Conservation (phyloP, 1,140 invertebrate genomes). For the Trinorchestia longiramus region DNA sequence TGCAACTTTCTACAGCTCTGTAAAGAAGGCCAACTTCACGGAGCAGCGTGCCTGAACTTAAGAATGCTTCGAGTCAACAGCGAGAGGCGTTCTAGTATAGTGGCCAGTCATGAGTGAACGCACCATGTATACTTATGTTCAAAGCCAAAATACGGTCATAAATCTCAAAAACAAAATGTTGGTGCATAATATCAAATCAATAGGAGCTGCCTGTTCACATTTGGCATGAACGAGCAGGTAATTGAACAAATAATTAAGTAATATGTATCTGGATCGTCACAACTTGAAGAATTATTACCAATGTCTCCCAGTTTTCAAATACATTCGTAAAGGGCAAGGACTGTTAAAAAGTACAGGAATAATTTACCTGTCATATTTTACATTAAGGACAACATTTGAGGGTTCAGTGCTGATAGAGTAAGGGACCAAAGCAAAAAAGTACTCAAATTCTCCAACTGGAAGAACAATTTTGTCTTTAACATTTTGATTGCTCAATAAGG, state of each 20-base stretch:
- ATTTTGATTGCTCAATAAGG: no score
- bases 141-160: neutral
- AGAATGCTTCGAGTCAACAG: neutral
- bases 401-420: no score
- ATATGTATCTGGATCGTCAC: neutral
- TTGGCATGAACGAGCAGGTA: neutral
- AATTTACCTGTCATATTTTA: no score
- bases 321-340: neutral
- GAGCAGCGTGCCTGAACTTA: neutral
- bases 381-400: no score
- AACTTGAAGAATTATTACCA: neutral
- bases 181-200: neutral
- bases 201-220: neutral
- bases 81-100: neutral
- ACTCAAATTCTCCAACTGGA: no score
- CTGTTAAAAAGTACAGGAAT: no score
- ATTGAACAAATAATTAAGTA: neutral
- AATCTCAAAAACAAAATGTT: neutral
- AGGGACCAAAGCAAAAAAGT: no score
- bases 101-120: neutral
- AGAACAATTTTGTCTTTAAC: no score
- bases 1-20: conserved; percentile 20
- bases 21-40: neutral
- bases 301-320: neutral
- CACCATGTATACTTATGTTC: neutral